Percentiles rank a stretch among this genome's conserved stretches.
phyloP scores from a whole-genome alignment of 2,113 vertebrate species.

The Serilophus lunatus region DNA sequence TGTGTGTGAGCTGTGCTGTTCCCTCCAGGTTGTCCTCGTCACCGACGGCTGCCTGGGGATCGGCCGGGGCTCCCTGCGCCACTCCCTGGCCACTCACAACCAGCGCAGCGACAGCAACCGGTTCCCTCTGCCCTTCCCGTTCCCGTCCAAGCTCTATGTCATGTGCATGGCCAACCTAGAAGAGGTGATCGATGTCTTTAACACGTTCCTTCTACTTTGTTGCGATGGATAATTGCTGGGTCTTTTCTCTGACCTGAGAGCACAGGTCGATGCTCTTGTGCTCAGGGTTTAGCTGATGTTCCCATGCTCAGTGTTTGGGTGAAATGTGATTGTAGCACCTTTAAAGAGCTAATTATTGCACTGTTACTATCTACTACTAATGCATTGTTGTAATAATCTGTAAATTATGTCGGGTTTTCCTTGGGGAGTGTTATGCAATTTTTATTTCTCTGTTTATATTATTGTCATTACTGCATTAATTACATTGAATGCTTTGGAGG shows the following conservation, averaged over 20 bases:
- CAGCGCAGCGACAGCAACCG: slow-evolving; percentile 88
- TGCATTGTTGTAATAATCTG: background rate
- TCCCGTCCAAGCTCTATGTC: slow-evolving; percentile 91
- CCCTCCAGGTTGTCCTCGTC: slow-evolving; percentile 87
- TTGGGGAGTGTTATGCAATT: background rate
- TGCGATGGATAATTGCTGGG: background rate
- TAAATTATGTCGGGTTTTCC: background rate
- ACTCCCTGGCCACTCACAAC: slow-evolving; percentile 86
- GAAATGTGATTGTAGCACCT: background rate
- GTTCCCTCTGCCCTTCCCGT: slow-evolving; percentile 93
- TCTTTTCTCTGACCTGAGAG: background rate
- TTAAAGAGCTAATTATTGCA: background rate
- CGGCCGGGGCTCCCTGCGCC: slow-evolving; percentile 89
- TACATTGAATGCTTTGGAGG: background rate
- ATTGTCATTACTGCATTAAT: background rate
- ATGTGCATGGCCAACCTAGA: slow-evolving; percentile 96
- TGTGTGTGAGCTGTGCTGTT: background rate
- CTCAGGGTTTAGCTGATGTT: background rate
- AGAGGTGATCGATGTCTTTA: slow-evolving; percentile 82
- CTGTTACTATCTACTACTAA: background rate
- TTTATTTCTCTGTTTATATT: background rate
- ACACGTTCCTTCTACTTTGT: background rate
- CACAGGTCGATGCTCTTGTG: background rate
- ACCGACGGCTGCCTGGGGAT: slow-evolving; percentile 96
- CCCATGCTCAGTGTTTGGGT: background rate